A percentile compares a stretch with the other conserved stretches of the same genome.
Conservation (phyloP, 2,888 invertebrate genomes). For the Caenorhabditis sp. region DNA sequence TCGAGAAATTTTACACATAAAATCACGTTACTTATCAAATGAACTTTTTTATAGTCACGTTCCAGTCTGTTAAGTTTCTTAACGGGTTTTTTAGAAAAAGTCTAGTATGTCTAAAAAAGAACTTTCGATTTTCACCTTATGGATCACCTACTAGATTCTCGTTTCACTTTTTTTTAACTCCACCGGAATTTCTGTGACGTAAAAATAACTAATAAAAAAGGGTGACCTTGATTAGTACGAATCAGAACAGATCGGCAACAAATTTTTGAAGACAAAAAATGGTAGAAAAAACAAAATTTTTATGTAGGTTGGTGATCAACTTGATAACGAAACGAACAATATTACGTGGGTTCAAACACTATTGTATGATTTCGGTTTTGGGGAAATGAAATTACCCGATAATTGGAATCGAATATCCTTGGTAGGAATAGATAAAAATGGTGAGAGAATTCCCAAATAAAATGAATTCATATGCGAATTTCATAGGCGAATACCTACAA, state of each 20-base stretch:
- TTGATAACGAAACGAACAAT: conserved; percentile 36
- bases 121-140: too few relatives aligned
- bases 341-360: conserved; percentile 66
- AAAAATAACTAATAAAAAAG: conserved; percentile 2
- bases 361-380: conserved; percentile 63
- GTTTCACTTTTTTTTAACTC: not conserved
- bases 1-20: too few relatives aligned
- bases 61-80: too few relatives aligned
- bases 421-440: conserved; percentile 44
- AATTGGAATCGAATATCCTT: conserved; percentile 57
- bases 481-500: conserved; percentile 42
- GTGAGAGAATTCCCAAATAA: conserved; percentile 10
- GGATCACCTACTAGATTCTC: too few relatives aligned
- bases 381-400: conserved; percentile 47
- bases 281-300: not conserved
- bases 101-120: too few relatives aligned
- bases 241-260: not conserved
- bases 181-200: conserved; percentile 9
- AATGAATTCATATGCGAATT: not conserved
- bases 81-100: too few relatives aligned
- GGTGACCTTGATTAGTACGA: conserved; percentile 1
- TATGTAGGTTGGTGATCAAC: conserved; percentile 29
- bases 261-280: not conserved
- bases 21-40: too few relatives aligned
- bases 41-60: too few relatives aligned